A percentile compares a stretch with the other conserved stretches of the same genome.
Evolutionary conservation across 1,140 invertebrate species (phyloP).

Genomic region (Pseudachorutes palmiensis): DNA sequence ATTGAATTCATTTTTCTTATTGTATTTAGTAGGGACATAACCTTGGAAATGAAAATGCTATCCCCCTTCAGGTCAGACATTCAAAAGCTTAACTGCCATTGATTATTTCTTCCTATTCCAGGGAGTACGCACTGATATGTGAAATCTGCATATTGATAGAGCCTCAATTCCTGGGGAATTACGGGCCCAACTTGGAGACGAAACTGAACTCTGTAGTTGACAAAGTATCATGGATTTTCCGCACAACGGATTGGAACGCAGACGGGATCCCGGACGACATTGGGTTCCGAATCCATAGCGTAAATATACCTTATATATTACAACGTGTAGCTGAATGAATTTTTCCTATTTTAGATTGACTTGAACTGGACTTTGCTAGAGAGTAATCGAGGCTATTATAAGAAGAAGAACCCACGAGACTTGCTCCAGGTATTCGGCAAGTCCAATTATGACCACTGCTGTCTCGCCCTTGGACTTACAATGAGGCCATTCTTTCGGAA

Average conservation of each 20-base stretch:
- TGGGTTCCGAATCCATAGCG: not conserved
- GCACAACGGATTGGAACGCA: not conserved
- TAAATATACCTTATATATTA: not conserved
- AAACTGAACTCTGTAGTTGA: not conserved
- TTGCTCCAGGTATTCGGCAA: not conserved
- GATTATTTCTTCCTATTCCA: not conserved
- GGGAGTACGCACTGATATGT: not conserved
- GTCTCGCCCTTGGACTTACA: not conserved
- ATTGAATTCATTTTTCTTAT: not conserved
- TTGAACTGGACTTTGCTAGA: not conserved
- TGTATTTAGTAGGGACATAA: not conserved
- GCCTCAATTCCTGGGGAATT: not conserved
- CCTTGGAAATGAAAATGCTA: not conserved
- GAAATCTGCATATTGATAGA: not conserved
- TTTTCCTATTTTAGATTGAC: not conserved
- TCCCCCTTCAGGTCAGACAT: not conserved
- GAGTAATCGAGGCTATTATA: not conserved
- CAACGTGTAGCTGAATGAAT: not conserved
- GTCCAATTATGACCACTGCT: not conserved
- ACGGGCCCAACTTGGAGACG: not conserved
- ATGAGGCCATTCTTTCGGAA: not conserved
- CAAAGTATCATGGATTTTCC: not conserved
- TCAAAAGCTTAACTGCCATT: not conserved
- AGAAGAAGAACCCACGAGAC: not conserved
- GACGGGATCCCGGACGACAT: not conserved